Evolutionary conservation across 2,113 vertebrate species (phyloP).

Genomic region (Stegastes partitus): DNA sequence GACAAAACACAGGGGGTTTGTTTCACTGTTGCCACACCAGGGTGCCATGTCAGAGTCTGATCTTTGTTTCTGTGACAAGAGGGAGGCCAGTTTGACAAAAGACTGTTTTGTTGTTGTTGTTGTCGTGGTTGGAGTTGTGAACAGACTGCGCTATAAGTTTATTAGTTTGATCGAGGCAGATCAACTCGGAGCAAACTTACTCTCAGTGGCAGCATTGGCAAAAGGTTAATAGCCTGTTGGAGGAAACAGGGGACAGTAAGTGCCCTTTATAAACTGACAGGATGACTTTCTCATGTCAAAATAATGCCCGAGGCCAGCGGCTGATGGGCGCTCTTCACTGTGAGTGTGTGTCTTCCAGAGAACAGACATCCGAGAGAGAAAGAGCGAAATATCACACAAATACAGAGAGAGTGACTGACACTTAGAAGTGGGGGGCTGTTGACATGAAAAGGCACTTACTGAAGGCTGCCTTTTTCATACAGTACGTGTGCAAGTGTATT

Average conservation of each 20-base stretch:
- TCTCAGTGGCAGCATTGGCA: constrained; percentile 43
- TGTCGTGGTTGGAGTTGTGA: background rate
- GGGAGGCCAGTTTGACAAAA: constrained; percentile 21
- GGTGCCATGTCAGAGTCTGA: constrained; percentile 33
- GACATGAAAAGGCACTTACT: constrained; percentile 18
- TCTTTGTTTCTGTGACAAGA: constrained; percentile 7
- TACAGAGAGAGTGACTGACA: constrained; percentile 35
- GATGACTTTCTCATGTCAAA: constrained; percentile 52
- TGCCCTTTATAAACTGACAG: constrained; percentile 69
- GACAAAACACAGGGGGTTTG: constrained; percentile 60
- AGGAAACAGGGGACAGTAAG: constrained; percentile 42
- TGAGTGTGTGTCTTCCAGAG: constrained; percentile 19
- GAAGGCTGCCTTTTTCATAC: background rate
- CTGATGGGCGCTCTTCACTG: background rate
- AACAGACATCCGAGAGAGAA: constrained; percentile 1
- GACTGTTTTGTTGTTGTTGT: background rate
- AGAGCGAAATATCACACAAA: background rate
- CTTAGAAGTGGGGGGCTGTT: constrained; percentile 18
- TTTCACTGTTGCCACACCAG: constrained; percentile 34
- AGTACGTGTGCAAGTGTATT: background rate
- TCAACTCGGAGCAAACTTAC: constrained; percentile 37
- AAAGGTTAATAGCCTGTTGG: constrained; percentile 73
- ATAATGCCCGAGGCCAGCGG: constrained; percentile 39
- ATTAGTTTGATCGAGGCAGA: constrained; percentile 37
- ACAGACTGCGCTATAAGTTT: constrained; percentile 18